A percentile compares a stretch with the other conserved stretches of the same genome.
Evolutionary conservation across 2,113 vertebrate species (phyloP).

Genomic region (Anhinga anhinga): DNA sequence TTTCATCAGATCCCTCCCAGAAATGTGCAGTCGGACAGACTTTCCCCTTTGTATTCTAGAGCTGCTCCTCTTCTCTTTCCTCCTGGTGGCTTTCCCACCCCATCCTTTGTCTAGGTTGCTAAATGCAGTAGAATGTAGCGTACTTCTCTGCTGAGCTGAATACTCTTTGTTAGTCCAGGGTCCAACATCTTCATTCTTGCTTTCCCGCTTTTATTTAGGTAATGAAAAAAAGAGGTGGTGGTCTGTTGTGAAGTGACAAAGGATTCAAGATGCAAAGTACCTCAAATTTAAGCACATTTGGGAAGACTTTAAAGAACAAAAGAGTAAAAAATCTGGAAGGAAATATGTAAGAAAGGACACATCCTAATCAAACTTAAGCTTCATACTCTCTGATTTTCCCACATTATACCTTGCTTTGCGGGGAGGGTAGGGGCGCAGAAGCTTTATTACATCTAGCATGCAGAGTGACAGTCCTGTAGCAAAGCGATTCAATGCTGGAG

Average conservation of each 20-base stretch:
- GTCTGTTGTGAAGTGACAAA: not conserved
- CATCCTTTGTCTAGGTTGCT: not conserved
- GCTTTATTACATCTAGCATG: not conserved
- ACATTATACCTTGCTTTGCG: not conserved
- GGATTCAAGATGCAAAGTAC: not conserved
- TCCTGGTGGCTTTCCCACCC: not conserved
- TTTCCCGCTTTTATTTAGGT: not conserved
- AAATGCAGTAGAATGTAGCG: not conserved
- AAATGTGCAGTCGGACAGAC: not conserved
- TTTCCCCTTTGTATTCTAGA: not conserved
- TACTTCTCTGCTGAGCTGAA: not conserved
- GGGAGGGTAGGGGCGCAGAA: accelerated
- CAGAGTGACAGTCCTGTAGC: not conserved
- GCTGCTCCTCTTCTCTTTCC: not conserved
- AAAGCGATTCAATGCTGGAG: not conserved
- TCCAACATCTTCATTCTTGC: not conserved
- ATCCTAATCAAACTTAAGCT: not conserved
- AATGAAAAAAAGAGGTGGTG: not conserved
- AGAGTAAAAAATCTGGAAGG: not conserved
- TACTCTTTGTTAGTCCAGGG: not conserved
- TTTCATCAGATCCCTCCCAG: not conserved
- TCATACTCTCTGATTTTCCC: not conserved
- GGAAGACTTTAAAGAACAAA: not conserved
- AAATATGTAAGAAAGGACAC: not conserved
- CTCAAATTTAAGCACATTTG: not conserved